These are phyloP conservation scores for Denticeps clupeoides DNA, from an alignment of 2,797 vertebrate species.

Conservation along the genomic window DNA sequence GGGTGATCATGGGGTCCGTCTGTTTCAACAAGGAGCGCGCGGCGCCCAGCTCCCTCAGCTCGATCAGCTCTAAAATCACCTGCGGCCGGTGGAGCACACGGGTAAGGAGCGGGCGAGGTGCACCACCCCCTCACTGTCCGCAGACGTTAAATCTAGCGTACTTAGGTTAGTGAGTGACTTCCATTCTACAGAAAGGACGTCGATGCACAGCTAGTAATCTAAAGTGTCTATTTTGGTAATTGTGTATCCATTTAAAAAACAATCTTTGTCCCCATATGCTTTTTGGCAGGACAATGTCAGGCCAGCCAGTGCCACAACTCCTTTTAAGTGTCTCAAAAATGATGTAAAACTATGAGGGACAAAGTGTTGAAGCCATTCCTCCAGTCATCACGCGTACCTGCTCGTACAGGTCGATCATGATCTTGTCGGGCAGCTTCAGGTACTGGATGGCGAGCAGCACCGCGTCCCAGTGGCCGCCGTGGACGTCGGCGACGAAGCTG, in stretches of 20 bases:
- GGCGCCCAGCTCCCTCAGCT: slow-evolving; percentile 84
- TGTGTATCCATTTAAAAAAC: too few relatives aligned
- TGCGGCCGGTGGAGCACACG: too few relatives aligned
- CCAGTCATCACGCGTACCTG: too few relatives aligned
- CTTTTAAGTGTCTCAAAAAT: neutral
- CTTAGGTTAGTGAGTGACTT: too few relatives aligned
- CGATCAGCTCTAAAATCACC: slow-evolving; percentile 94
- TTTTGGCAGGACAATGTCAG: too few relatives aligned
- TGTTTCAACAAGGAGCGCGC: slow-evolving; percentile 85
- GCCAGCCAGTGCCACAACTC: neutral
- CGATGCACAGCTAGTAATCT: neutral
- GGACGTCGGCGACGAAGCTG: slow-evolving; percentile 92
- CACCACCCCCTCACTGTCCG: too few relatives aligned
- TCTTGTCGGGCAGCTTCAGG: slow-evolving; percentile 90
- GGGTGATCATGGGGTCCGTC: slow-evolving; percentile 97
- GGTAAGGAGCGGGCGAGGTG: too few relatives aligned
- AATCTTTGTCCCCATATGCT: too few relatives aligned
- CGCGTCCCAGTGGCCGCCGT: slow-evolving; percentile 93
- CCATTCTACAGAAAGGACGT: too few relatives aligned
- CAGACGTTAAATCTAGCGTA: too few relatives aligned
- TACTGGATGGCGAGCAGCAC: slow-evolving; percentile 96
- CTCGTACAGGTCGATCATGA: slow-evolving; percentile 94
- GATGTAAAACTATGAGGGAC: neutral
- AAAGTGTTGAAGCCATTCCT: too few relatives aligned
- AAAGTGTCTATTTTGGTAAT: neutral